Conservation (phyloP, 2,888 invertebrate species). For the Chelonus formosanus region DNA sequence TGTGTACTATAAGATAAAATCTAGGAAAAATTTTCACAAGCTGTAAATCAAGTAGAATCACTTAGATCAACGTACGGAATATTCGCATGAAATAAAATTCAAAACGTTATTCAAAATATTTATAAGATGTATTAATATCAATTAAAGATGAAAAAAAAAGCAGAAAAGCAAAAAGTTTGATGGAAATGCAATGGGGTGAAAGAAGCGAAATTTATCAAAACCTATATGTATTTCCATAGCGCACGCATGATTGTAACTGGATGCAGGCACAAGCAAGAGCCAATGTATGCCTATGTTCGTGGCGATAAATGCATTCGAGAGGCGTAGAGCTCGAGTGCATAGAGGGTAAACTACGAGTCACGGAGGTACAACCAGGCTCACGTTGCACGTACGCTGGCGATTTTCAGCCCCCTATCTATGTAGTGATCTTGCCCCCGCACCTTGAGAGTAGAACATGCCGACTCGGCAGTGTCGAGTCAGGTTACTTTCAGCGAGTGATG, state of each 20-base stretch:
- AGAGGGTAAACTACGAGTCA: conserved; percentile 50
- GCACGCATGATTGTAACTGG: conserved; percentile 42
- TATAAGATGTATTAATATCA: not conserved
- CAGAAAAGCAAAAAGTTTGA: conserved; percentile 26
- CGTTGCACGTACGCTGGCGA: conserved; percentile 58
- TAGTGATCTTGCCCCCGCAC: conserved; percentile 44
- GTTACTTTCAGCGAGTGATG: conserved; percentile 14
- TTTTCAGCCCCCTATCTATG: conserved; percentile 59
- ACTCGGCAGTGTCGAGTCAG: conserved; percentile 32
- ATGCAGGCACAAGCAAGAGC: conserved; percentile 34
- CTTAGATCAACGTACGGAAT: too few species aligned
- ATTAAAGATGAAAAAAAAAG: conserved; percentile 1
- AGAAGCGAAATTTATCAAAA: conserved; percentile 23
- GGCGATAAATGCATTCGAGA: conserved; percentile 61
- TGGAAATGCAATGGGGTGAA: conserved; percentile 14
- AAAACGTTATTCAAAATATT: too few species aligned
- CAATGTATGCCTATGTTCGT: conserved; percentile 43
- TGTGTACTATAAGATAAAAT: too few species aligned
- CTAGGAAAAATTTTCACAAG: too few species aligned
- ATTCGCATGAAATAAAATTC: too few species aligned
- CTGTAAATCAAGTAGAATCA: too few species aligned
- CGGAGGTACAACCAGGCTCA: conserved; percentile 41
- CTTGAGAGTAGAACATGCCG: conserved; percentile 41
- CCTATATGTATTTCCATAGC: conserved; percentile 40
- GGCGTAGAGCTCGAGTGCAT: conserved; percentile 45